Evolutionary conservation across 2,113 vertebrate genomes (phyloP).

Genomic region (Corydoras sp.): DNA sequence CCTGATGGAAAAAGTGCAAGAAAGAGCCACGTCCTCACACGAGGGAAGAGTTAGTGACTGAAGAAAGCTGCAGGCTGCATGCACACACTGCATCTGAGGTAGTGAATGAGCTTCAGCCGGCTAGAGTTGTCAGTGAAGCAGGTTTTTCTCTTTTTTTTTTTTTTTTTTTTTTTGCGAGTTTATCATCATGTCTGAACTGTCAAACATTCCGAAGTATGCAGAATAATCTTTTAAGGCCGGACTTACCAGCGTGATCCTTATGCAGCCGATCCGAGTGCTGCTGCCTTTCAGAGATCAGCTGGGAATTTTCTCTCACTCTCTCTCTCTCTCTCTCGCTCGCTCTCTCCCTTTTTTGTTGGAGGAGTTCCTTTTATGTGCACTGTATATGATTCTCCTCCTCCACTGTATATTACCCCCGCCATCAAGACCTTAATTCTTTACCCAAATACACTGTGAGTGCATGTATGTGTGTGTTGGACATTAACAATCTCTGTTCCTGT

Average conservation of each 20-base stretch:
- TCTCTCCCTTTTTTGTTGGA: not conserved
- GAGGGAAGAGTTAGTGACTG: constrained; percentile 4
- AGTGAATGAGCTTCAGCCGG: not conserved
- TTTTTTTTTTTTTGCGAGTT: not conserved
- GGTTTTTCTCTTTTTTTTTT: not conserved
- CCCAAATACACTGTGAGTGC: too few relatives aligned
- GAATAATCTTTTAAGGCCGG: not conserved
- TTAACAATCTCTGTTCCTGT: too few relatives aligned
- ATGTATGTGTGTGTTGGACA: too few relatives aligned
- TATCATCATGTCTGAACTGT: not conserved
- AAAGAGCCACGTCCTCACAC: constrained; percentile 39
- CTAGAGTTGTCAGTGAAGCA: not conserved
- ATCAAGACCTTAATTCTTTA: not conserved
- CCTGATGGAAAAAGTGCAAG: not conserved
- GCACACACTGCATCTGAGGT: constrained; percentile 9
- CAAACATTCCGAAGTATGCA: not conserved
- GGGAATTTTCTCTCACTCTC: constrained; percentile 18
- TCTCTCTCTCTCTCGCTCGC: not conserved
- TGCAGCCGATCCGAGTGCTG: constrained; percentile 33
- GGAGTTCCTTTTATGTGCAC: constrained; percentile 11
- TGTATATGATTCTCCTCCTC: constrained; percentile 1
- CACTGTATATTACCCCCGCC: not conserved
- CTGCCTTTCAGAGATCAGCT: constrained; percentile 32
- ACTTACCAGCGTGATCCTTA: constrained; percentile 31
- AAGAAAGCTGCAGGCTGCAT: constrained; percentile 1